A percentile compares a stretch with the other conserved stretches of the same genome.
These are phyloP conservation scores for Tenualosa ilisha DNA, from an alignment of 2,797 vertebrate species.

Conservation along the genomic window DNA sequence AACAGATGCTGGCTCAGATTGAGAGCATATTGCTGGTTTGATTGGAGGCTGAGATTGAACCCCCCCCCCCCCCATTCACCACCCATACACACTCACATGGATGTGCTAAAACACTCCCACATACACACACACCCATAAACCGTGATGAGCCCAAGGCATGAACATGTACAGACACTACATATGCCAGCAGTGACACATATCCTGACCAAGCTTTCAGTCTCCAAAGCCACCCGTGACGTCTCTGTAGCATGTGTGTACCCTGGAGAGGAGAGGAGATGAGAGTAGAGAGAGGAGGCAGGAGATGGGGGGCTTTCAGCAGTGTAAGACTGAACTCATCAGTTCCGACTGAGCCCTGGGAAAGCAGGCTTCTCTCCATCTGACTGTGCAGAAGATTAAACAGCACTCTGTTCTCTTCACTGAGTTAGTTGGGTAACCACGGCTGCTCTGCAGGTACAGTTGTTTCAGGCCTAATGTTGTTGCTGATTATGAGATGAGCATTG, in stretches of 20 bases:
- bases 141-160: not conserved
- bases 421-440: not conserved
- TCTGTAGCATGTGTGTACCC: not conserved
- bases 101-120: constrained; percentile 22
- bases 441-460: constrained; percentile 31
- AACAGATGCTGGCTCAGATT: constrained; percentile 78
- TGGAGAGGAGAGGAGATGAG: not conserved
- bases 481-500: constrained; percentile 13
- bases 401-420: not conserved
- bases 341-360: not conserved
- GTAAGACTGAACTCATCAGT: not conserved
- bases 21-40: constrained; percentile 72
- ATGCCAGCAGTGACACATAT: not conserved
- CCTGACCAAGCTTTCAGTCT: not conserved
- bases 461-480: constrained; percentile 14
- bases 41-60: constrained; percentile 46
- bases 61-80: not conserved
- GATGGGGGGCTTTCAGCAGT: not conserved
- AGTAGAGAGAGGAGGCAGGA: no score
- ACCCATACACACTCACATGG: constrained; percentile 7
- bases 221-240: not conserved
- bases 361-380: not conserved
- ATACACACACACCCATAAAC: not conserved
- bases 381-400: not conserved
- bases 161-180: not conserved